A percentile compares a stretch with the other conserved stretches of the same genome.
Conservation (phyloP, 23 tunicate species). For the Ascidia mentula region DNA sequence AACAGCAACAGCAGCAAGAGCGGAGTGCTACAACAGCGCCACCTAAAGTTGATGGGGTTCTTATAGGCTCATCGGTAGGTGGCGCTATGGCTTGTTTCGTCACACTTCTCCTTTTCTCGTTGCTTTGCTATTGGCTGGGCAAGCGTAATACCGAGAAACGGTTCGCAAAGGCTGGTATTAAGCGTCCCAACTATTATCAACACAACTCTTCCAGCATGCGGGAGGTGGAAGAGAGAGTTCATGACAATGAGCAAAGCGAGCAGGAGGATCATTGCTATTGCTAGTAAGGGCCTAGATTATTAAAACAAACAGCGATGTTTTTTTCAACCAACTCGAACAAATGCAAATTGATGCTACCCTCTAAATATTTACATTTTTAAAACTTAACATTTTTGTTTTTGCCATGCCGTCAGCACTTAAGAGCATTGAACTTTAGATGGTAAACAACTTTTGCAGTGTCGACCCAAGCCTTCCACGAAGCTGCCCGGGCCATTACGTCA, state of each 20-base stretch:
- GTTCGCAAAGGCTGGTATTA: background rate
- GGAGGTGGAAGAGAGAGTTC: background rate
- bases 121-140: background rate
- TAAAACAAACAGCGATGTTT: too few relatives aligned
- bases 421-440: too few relatives aligned
- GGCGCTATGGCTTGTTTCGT: background rate
- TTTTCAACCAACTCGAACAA: too few relatives aligned
- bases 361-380: too few relatives aligned
- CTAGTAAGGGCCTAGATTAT: too few relatives aligned
- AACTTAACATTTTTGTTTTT: too few relatives aligned
- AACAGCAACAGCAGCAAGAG: too few relatives aligned
- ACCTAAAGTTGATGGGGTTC: background rate
- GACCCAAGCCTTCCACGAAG: too few relatives aligned
- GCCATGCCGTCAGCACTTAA: too few relatives aligned
- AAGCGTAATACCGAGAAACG: background rate
- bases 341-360: too few relatives aligned
- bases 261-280: constrained; percentile 1
- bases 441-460: too few relatives aligned
- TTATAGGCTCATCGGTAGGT: background rate
- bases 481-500: too few relatives aligned
- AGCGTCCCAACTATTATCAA: background rate
- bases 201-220: background rate
- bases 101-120: background rate
- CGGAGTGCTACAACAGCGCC: background rate
- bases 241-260: background rate